Base-by-base conservation (phyloP, 2,888 invertebrate species). In the Hemicrepidius hirtus region DNA sequence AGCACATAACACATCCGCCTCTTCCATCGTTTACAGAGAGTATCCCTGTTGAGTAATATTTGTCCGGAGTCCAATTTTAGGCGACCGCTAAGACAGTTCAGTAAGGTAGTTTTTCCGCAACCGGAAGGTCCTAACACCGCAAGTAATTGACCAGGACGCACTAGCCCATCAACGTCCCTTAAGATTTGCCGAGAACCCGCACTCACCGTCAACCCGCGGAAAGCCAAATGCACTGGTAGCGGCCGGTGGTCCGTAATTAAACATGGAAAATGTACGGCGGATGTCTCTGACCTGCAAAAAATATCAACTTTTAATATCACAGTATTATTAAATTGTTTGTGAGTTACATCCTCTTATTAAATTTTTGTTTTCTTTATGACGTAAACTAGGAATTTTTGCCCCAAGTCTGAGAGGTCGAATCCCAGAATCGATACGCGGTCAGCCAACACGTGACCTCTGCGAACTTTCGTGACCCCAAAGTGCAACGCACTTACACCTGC, bases 101-200 rank as follows among this genome's bases (percentile, higher is more conserved):
- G 86, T 62, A 95, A 87, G 20, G 94, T 94, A 12, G 95, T 94
- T 87, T 95, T 95, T 35, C 95, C 95, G 77, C 89, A 89, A 50
- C 94, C 94, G 79, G 93, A 94, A 37, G 94, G 94, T 76, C 95
- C 94, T 93, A 95, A 94, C 73, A 95, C 91, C 77, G 94, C 95
- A 81, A 95, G 86, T 73, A 95, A 89, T 83, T 94, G 92, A 60
- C 95, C 95, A 16, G 94, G 93, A 79, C 91, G 90, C 77, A 93
- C 94, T 79, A 91, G 87, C 41, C 94, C 94, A 83, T 91, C 92
- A 80, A 94, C 91, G 86, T 93, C 91, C 77, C 90, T 88, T 68
- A 94, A 89, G 78, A 94, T 91, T 60, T 88, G 88, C 68, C 92
- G 88, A 57, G 82, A 79, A 46, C 83, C 88, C 73, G 87, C 87